phyloP scores from a whole-genome alignment of 2,888 invertebrate species.

The Dusona sp. region DNA sequence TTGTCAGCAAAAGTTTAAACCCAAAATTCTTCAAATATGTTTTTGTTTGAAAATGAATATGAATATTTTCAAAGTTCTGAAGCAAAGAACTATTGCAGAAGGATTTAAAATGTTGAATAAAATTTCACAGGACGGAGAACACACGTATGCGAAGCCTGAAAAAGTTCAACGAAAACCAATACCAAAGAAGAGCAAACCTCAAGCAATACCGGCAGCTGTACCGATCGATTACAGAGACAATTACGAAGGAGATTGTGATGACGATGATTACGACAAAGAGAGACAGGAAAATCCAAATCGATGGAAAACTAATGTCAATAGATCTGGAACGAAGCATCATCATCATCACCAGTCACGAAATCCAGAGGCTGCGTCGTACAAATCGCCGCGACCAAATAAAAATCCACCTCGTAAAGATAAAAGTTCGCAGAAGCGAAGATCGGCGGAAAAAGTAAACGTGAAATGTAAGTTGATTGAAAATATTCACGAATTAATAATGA shows the following conservation, averaged over 20 bases:
- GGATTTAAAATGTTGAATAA: neutral
- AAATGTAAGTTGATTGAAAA: conserved; percentile 53
- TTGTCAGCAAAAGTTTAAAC: neutral
- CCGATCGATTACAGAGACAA: conserved; percentile 84
- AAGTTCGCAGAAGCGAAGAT: conserved; percentile 79
- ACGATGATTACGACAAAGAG: conserved; percentile 81
- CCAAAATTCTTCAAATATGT: neutral
- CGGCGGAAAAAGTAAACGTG: conserved; percentile 76
- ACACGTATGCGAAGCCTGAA: conserved; percentile 77
- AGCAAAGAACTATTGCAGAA: neutral
- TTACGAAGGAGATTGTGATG: conserved; percentile 85
- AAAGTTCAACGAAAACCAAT: conserved; percentile 79
- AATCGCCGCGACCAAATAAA: conserved; percentile 77
- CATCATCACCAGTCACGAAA: conserved; percentile 75
- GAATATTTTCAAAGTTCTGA: neutral
- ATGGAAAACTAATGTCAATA: conserved; percentile 82
- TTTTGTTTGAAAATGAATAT: neutral
- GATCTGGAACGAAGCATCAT: conserved; percentile 77
- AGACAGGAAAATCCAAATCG: conserved; percentile 80
- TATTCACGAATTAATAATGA: no score
- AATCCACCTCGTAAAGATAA: conserved; percentile 82
- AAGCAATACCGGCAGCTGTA: conserved; percentile 73
- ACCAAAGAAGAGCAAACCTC: conserved; percentile 80
- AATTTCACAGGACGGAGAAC: conserved; percentile 72
- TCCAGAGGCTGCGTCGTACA: conserved; percentile 75